Percentiles rank a stretch among this genome's conserved stretches.
phyloP scores from a whole-genome alignment of 2,888 invertebrate genomes.

The Cybosia mesomella region DNA sequence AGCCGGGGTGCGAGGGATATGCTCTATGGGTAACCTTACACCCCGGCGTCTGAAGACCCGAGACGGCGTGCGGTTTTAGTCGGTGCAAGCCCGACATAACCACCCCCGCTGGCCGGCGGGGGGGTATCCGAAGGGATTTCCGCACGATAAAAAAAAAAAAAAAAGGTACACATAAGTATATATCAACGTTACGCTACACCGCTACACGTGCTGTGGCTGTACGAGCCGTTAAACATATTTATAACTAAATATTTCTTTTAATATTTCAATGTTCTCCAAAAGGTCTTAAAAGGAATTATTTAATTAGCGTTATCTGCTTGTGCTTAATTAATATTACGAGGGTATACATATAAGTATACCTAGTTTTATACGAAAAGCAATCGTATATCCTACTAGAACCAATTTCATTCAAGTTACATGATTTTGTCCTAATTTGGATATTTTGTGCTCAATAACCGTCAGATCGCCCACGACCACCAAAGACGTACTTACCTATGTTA shows the following conservation, averaged over 20 bases:
- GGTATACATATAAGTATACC: neutral
- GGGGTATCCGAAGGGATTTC: too few relatives aligned
- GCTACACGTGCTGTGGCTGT: neutral
- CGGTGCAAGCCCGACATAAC: too few relatives aligned
- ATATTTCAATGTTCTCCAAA: constrained; percentile 7
- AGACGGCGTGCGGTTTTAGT: too few relatives aligned
- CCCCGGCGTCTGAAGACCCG: too few relatives aligned
- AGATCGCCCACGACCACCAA: constrained; percentile 31
- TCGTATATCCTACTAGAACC: neutral
- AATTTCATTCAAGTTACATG: neutral
- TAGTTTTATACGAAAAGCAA: neutral
- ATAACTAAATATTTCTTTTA: constrained; percentile 14
- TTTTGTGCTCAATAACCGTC: constrained; percentile 23
- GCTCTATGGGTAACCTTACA: too few relatives aligned
- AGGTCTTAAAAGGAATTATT: constrained; percentile 19
- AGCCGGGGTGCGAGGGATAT: too few relatives aligned
- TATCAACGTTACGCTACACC: constrained; percentile 7
- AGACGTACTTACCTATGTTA: constrained; percentile 15
- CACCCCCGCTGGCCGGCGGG: too few relatives aligned
- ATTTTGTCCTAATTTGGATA: constrained; percentile 37
- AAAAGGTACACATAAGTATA: constrained; percentile 30
- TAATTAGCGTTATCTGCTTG: constrained; percentile 14
- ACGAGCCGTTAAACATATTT: constrained; percentile 3
- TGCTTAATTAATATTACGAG: constrained; percentile 10
- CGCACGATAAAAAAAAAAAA: too few relatives aligned